Evolutionary conservation across 1,140 invertebrate genomes (phyloP), one percentile per base, ranked within the genome.

Genomic region (Choristoneura fumiferana): DNA sequence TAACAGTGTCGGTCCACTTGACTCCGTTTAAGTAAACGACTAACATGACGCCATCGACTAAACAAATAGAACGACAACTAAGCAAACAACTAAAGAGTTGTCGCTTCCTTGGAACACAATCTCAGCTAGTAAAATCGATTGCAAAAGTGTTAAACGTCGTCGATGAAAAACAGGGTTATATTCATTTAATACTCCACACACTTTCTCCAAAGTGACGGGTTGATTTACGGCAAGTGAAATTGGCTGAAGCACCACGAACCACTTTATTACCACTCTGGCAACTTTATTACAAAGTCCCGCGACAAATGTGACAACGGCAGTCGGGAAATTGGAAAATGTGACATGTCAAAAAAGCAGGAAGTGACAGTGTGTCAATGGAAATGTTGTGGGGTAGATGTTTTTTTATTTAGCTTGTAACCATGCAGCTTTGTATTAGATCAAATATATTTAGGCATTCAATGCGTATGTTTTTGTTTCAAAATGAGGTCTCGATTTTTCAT

Each of bases 261-360:
- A 34, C 58, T 36, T 63, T 14, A 55, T 49, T 56, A 63, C 57
- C 58, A 65, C 54, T 57, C 60, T 54, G 36, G 35, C 63, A 61
- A 69, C 62, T 72, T 62, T 69, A 63, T 69, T 64, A 69, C 63
- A 57, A 72, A 64, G 55, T 54, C 54, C 40, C 34, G 17, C 37
- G 58, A 57, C 52, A 61, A 40, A 64, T 62, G 57, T 62, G 62
- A 63, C 63, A 63, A 63, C 60, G 54, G 52, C 64, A 63, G 58
- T 38, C 58, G 36, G 57, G 59, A 69, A 71, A 71, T 66, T 71
- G 69, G 61, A 66, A 71, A 65, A 62, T 61, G 61, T 71, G 54
- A 71, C 60, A 39, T 39, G 61, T 57, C 57, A 64, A 71, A 71
- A 65, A 59, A 58, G 43, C 54, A 17, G 17, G 35, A 57, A 49